Conservation (phyloP, 2,888 invertebrate genomes). For the Habrosyne pyritoides region DNA sequence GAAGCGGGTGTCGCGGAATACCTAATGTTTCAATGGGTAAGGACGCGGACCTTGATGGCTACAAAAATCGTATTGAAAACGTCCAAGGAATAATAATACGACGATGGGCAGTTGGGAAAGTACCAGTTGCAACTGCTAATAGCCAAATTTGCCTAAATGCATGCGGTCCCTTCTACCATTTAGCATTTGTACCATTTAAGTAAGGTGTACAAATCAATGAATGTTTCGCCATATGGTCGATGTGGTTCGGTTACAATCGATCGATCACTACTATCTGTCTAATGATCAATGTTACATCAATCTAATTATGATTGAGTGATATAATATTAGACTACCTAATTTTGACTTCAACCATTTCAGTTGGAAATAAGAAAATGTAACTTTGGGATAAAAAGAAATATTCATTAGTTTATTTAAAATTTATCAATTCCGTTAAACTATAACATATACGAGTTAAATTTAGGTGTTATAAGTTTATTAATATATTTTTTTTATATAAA, state of each 20-base stretch:
- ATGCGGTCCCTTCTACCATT: slow-evolving; percentile 27
- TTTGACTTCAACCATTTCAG: too few species aligned
- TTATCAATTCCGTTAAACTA: too few species aligned
- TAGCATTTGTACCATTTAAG: not conserved
- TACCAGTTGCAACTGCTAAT: slow-evolving; percentile 45
- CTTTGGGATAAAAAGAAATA: too few species aligned
- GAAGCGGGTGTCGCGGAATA: slow-evolving; percentile 73
- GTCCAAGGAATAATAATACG: slow-evolving; percentile 76
- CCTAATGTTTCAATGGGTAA: slow-evolving; percentile 78
- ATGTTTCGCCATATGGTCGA: not conserved
- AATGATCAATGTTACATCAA: too few species aligned
- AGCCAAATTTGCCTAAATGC: slow-evolving; percentile 46
- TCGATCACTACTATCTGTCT: not conserved
- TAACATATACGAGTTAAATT: too few species aligned
- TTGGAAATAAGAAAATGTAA: too few species aligned
- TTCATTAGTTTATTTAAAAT: too few species aligned
- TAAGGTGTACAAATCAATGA: slow-evolving; percentile 1
- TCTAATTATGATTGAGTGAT: too few species aligned
- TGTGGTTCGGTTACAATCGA: not conserved
- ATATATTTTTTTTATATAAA: too few species aligned
- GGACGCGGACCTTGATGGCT: slow-evolving; percentile 79
- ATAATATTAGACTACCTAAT: too few species aligned
- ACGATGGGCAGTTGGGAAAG: slow-evolving; percentile 70
- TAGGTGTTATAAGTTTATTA: too few species aligned
- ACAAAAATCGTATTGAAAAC: slow-evolving; percentile 81